Evolutionary conservation across 2,113 vertebrate species (phyloP).

Genomic region (Tamias sibiricus): DNA sequence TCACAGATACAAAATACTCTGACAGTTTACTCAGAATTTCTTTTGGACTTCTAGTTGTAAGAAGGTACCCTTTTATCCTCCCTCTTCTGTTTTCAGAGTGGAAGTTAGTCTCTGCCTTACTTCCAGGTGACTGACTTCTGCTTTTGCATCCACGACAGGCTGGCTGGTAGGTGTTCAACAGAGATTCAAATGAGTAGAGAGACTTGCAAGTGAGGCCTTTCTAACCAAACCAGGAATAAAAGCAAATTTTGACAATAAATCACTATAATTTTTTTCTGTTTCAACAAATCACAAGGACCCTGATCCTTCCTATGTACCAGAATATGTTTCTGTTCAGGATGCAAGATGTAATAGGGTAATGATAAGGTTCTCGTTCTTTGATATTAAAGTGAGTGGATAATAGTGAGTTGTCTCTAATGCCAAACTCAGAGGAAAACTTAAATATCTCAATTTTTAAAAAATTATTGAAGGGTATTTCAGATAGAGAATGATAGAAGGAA

Average conservation of each 20-base stretch:
- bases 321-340: background rate
- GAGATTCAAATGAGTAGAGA: background rate
- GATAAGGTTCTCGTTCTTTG: background rate
- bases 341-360: too few relatives aligned
- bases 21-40: background rate
- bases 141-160: background rate
- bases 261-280: background rate
- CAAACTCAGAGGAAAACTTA: conserved; percentile 12
- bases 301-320: background rate
- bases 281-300: background rate
- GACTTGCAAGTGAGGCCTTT: background rate
- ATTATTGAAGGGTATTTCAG: too few relatives aligned
- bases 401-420: background rate
- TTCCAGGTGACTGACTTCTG: background rate
- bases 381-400: background rate
- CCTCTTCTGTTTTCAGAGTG: background rate
- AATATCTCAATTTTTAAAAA: background rate
- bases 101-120: background rate
- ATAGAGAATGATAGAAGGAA: background rate
- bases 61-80: background rate
- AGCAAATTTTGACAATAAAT: background rate
- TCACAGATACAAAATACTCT: background rate
- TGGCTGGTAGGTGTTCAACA: background rate
- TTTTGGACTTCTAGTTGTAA: background rate
- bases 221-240: background rate